Evolutionary conservation across 92 coral and sea anemone genomes (phyloP), one percentile per base, ranked within the genome.

Genomic region (Epizoanthus ramosus): DNA sequence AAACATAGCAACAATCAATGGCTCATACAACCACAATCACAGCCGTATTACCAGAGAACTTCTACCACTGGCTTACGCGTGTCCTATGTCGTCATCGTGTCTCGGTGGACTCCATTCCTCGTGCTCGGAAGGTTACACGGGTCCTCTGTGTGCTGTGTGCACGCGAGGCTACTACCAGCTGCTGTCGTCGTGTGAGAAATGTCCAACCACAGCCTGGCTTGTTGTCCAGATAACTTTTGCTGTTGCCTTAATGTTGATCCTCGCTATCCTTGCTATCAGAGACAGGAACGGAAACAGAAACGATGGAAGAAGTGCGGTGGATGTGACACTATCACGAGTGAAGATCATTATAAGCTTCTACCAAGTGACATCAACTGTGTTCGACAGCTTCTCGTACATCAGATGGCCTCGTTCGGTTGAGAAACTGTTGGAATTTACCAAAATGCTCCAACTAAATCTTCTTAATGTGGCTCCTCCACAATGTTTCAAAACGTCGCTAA

Each of bases 111-210:
- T 74, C 28, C 61, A 74, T 21, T 74, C 80, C 19, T 19, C 17
- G 23, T 74, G 80, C 17, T n/a, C 8, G 14, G 22, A 31, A 17
- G 80, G 80, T 3, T 74, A 74, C 31, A 24, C 43, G 23, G 80
- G 80, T 59, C 80, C 80, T 9, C 24, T 74, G 63, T 74, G 80
- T 74, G 80, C 56, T 15, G 80, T 74, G n/a, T 74, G 80, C 21
- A 17, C 31, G 54, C 5, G 10, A 13, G 80, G 80, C 5, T 74
- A 74, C 59, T 74, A 74, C 80, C 14, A 41, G 25, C 58, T 15
- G 3, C 2, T 74, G 59, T 24, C 56, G 61, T 45, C 59, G 2
- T 74, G 80, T 54, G 59, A 74, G 58, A 17, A 41, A 59, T 74
- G 80, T n/a, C 80, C 80, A 41, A 39, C 80, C 2, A 52, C 4